Conservation (phyloP, 2,797 vertebrate species). For the Carapus acus region DNA sequence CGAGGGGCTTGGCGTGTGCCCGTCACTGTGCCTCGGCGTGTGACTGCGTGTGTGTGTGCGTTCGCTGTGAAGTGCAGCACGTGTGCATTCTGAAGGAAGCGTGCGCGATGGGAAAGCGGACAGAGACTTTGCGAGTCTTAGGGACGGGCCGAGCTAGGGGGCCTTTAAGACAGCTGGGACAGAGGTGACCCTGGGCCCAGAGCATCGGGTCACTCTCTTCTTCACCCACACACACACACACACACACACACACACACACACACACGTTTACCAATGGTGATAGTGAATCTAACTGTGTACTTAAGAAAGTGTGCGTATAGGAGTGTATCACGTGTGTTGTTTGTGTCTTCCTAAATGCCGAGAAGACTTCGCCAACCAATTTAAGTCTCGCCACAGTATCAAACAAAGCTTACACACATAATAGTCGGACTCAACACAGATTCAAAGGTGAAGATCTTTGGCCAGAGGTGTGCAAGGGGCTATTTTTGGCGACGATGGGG, state of each 20-base stretch:
- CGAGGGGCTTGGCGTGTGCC: conserved; percentile 50
- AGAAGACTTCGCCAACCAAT: conserved; percentile 13
- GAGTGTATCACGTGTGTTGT: conserved; percentile 11
- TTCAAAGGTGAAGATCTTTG: conserved; percentile 27
- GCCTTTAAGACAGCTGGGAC: conserved; percentile 67
- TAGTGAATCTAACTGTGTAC: conserved; percentile 25
- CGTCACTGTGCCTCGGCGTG: conserved; percentile 37
- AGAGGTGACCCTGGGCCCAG: conserved; percentile 59
- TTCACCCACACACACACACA: conserved; percentile 20
- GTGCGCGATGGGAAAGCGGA: conserved; percentile 43
- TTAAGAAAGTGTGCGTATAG: not conserved
- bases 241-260: conserved; percentile 8
- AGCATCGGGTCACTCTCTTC: conserved; percentile 19
- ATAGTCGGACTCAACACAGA: conserved; percentile 50
- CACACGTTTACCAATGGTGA: conserved; percentile 28
- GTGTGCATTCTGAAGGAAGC: conserved; percentile 56
- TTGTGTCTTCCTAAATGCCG: conserved; percentile 14
- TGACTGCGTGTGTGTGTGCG: conserved; percentile 17
- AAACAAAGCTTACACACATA: conserved; percentile 31
- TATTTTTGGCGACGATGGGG: conserved; percentile 65
- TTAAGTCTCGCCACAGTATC: conserved; percentile 18
- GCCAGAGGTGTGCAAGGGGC: conserved; percentile 34
- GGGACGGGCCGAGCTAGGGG: conserved; percentile 39
- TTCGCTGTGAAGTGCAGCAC: conserved; percentile 48
- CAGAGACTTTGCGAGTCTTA: conserved; percentile 38